Percentiles rank a stretch among this genome's conserved stretches.
Conservation (phyloP, 1,140 invertebrate genomes). For the Drosophila jambulina region DNA sequence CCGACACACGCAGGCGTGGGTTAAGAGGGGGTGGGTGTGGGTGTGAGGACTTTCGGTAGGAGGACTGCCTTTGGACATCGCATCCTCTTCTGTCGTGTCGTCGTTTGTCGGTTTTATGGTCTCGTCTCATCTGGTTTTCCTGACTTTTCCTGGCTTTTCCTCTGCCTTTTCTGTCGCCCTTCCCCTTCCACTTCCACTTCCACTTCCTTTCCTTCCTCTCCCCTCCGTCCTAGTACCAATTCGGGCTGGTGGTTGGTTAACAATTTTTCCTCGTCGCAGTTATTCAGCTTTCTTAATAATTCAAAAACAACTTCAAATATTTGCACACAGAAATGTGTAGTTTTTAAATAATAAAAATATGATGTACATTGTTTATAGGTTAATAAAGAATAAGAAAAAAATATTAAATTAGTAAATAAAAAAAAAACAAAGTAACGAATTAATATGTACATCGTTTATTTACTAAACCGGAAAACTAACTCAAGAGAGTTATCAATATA, state of each 20-base stretch:
- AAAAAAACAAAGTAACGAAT: too few relatives aligned
- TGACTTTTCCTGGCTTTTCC: slow-evolving; percentile 5
- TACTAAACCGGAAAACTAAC: not conserved
- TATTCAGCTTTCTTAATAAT: not conserved
- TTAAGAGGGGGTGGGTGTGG: not conserved
- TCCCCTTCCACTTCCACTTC: not conserved
- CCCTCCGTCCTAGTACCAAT: not conserved
- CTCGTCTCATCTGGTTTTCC: slow-evolving; percentile 48
- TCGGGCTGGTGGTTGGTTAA: slow-evolving; percentile 17
- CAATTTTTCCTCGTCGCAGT: slow-evolving; percentile 11
- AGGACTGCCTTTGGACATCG: slow-evolving; percentile 37
- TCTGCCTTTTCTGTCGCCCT: not conserved
- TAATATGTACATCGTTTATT: too few relatives aligned
- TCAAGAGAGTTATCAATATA: slow-evolving; percentile 5
- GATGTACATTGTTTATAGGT: not conserved
- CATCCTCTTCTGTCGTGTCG: slow-evolving; percentile 40
- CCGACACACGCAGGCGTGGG: slow-evolving; percentile 53
- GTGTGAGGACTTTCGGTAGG: slow-evolving; percentile 6
- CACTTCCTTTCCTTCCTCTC: not conserved
- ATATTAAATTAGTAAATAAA: not conserved
- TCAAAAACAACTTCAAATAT: not conserved
- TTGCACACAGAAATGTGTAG: not conserved
- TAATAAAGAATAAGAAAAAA: not conserved
- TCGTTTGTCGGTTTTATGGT: slow-evolving; percentile 48
- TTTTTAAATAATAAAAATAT: not conserved